Evolutionary conservation across 2,113 vertebrate species (phyloP), one percentile per base, ranked within the genome.

Genomic region (Tachuris rubrigastra): DNA sequence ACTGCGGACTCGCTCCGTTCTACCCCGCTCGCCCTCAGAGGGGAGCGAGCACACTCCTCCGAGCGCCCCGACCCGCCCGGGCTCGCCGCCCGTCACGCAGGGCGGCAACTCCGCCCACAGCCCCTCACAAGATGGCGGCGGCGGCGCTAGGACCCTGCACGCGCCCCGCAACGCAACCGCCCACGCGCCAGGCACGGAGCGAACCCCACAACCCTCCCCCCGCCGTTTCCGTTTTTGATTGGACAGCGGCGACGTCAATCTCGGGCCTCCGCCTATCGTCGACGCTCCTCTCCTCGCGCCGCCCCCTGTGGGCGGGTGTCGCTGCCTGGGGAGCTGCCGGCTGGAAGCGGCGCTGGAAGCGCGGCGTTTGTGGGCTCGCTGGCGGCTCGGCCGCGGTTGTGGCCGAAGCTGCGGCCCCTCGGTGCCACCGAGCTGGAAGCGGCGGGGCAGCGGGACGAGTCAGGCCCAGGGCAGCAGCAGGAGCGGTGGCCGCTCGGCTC

Each of bases 41-140:
- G 8, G 10, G 8, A 52, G 2, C 2, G 4, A 3, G 2, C 4
- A 16, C 39, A 1, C 7, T 1, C 0, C 23, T 0, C 17, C 0
- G 10, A 9, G 12, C 4, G 3, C 11, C 12, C 12, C 20, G 13
- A 16, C 42, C 16, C 42, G 0, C 24, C 39, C 24, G 2, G 3
- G 25, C 9, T 3, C 6, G 8, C 16, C 58, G 25, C 12, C 19
- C 11, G 0, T 3, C 23, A 0, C 2, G 10, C 25, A 1, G 5
- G 1, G 22, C 10, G 1, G 0, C 0, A 46, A 2, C 0, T 0
- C 14, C 18, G 2, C 2, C 1, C 1, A 4, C 0, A 2, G 6
- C 10, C 3, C 1, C 1, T 2, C 59, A 27, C 63, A 66, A 62
- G 12, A 72, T 39, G 88, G 87, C 72, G 50, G 18, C 14, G 4